These are phyloP conservation scores for Bovichtus variegatus DNA, from an alignment of 2,797 vertebrate genomes.

Conservation along the genomic window DNA sequence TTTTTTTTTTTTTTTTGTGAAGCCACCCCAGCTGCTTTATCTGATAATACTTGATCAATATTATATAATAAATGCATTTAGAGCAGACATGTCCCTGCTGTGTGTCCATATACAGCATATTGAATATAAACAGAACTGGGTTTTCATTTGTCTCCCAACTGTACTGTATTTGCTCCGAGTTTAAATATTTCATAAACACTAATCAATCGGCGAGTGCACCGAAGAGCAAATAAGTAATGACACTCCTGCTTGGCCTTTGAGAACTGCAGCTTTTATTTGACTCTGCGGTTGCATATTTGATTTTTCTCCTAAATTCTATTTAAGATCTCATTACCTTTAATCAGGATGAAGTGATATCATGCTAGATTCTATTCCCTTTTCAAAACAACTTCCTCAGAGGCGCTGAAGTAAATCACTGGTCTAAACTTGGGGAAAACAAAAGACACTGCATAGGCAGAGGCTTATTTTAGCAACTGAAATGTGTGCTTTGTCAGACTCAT, in stretches of 20 bases:
- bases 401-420: constrained; percentile 56
- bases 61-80: constrained; percentile 13
- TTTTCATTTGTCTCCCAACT: constrained; percentile 29
- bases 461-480: constrained; percentile 78
- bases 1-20: not conserved
- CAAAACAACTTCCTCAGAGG: constrained; percentile 52
- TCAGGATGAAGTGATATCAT: constrained; percentile 60
- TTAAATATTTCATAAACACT: constrained; percentile 49
- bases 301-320: constrained; percentile 48
- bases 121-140: constrained; percentile 11
- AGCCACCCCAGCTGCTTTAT: not conserved
- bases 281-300: constrained; percentile 48
- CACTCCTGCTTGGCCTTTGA: constrained; percentile 25
- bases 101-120: constrained; percentile 15
- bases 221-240: constrained; percentile 49
- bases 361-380: constrained; percentile 38
- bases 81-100: not conserved
- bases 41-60: not conserved
- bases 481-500: constrained; percentile 78
- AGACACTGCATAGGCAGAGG: constrained; percentile 60
- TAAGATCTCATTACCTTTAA: constrained; percentile 53
- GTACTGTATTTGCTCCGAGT: constrained; percentile 1
- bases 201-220: constrained; percentile 34
- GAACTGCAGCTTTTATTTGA: constrained; percentile 42
- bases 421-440: constrained; percentile 62